phyloP scores from a whole-genome alignment of 1,140 invertebrate genomes.

The Chrysopa pallens region DNA sequence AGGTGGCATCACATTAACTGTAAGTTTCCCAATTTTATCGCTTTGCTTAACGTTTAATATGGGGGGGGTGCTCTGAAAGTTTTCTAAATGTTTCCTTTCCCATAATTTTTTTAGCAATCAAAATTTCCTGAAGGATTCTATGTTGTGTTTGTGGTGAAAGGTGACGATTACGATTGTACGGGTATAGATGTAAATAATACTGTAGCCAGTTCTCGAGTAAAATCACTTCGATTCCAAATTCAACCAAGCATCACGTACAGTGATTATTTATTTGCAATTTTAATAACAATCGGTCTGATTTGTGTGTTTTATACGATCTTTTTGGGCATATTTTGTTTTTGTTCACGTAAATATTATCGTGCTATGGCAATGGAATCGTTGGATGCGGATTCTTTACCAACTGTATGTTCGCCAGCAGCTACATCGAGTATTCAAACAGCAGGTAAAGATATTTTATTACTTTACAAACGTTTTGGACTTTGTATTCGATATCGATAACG shows the following conservation, averaged over 20 bases:
- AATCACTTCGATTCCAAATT: slow-evolving; percentile 33
- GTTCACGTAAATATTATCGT: slow-evolving; percentile 15
- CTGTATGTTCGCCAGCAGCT: slow-evolving; percentile 1
- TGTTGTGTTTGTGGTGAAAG: slow-evolving; percentile 64
- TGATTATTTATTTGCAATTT: slow-evolving; percentile 42
- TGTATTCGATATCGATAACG: no score
- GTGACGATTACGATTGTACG: slow-evolving; percentile 51
- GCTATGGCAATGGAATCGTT: slow-evolving; percentile 16
- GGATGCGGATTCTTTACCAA: slow-evolving; percentile 4
- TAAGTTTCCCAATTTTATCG: no score
- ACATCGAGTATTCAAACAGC: neutral
- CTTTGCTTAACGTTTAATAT: no score
- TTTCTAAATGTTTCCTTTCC: no score
- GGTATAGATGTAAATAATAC: slow-evolving; percentile 15
- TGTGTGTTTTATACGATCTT: slow-evolving; percentile 37
- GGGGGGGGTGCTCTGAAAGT: no score
- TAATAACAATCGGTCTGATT: slow-evolving; percentile 32
- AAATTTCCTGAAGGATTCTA: slow-evolving; percentile 57
- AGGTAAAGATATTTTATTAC: slow-evolving; percentile 4
- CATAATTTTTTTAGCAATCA: slow-evolving; percentile 41
- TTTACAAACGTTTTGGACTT: slow-evolving; percentile 7
- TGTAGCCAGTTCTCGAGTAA: slow-evolving; percentile 20
- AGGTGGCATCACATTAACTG: slow-evolving; percentile 49
- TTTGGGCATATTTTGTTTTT: slow-evolving; percentile 28
- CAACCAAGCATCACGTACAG: slow-evolving; percentile 34